Percentiles rank a stretch among this genome's conserved stretches.
phyloP scores from a whole-genome alignment of 2,113 vertebrate species.

The Dasyornis broadbenti region DNA sequence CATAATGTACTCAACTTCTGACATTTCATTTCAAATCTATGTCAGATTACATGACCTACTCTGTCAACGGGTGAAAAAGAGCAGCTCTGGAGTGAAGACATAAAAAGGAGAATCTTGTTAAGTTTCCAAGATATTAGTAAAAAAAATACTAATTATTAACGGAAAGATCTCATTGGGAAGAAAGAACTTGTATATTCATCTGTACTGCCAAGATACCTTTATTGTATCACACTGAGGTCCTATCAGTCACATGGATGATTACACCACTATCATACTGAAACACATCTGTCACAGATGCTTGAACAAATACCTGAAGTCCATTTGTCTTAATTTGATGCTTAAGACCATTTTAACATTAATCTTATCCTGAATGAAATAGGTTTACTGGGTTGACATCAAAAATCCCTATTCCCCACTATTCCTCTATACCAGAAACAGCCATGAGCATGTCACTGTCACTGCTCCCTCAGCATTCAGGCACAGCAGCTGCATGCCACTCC shows the following conservation, averaged over 20 bases:
- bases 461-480: not conserved
- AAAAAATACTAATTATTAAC: not conserved
- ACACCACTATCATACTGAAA: not conserved
- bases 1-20: not conserved
- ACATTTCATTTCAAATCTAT: not conserved
- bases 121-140: not conserved
- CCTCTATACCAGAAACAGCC: not conserved
- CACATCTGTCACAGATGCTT: not conserved
- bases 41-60: not conserved
- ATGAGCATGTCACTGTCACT: not conserved
- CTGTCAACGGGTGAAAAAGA: not conserved
- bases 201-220: not conserved
- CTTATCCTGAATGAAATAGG: not conserved
- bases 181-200: not conserved
- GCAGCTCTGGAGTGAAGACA: not conserved
- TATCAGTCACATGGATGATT: not conserved
- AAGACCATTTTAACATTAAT: not conserved
- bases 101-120: not conserved
- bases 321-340: not conserved
- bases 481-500: not conserved
- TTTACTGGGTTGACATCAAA: not conserved
- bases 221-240: not conserved
- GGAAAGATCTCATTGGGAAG: not conserved
- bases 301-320: not conserved
- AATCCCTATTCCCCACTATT: not conserved